Evolutionary conservation across 2,113 vertebrate species (phyloP), one percentile per base, ranked within the genome.

Genomic region (Sprattus sprattus): DNA sequence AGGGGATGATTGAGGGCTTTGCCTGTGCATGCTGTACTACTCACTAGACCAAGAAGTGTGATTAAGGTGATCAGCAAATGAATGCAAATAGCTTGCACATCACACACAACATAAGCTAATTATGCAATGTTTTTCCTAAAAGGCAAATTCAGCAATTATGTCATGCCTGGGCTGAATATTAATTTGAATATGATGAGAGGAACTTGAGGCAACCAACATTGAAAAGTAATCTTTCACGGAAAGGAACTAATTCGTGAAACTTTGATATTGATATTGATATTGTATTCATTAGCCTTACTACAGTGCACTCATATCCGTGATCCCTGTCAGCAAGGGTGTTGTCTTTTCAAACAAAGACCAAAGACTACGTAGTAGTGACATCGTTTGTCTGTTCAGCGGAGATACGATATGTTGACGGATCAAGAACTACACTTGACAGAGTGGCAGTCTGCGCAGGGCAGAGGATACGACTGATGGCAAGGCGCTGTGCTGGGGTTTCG

Each of bases 321-420:
- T 54, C 49, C n/a, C 32, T 44, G 60, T 84, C 60, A 67, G 46
- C 25, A n/a, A 9, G 64, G 64, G 32, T 71, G 64, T 28, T 71
- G 64, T 71, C 64, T 71, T 71, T 71, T 49, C 39, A 84, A 25
- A 39, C 6, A 81, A 32, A 47, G 39, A 60, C 71, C 52, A 84
- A 54, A 39, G 28, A 46, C 83, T 84, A n/a, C n/a, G n/a, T n/a
- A 28, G 60, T 47, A 47, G n/a, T 7, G 57, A 13, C n/a, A 7
- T 39, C 44, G 49, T 46, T 71, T 71, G 64, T 71, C 64, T 71
- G 25, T 11, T 13, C 25, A 71, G 25, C 64, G 15, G n/a, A 32
- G 64, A 28, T 9, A 32, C 32, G 64, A 32, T 71, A 71, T 71
- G 64, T 9, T 28, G 64, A 71, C 11, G 25, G 64, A 25, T 71